Evolutionary conservation across 2,113 vertebrate genomes (phyloP).

Genomic region (Rhabdomys dilectus): DNA sequence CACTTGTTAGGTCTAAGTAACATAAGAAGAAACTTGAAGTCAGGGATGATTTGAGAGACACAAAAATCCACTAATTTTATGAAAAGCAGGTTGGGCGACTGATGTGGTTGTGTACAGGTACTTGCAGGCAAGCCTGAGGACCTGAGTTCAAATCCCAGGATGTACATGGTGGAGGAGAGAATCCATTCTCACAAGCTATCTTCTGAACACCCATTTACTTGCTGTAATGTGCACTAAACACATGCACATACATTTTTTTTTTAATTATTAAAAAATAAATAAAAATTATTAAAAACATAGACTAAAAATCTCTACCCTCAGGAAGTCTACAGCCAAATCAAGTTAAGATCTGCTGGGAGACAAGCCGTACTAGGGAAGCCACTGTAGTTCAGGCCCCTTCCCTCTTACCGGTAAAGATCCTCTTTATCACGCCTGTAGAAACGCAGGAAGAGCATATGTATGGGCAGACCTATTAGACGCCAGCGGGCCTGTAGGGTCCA

Average conservation of each 20-base stretch:
- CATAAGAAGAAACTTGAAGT: conserved; percentile 3
- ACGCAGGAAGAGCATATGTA: conserved; percentile 88
- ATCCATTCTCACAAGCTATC: no score
- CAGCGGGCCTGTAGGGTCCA: conserved; percentile 92
- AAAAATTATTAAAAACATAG: neutral
- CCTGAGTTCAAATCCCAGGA: neutral
- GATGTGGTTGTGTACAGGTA: neutral
- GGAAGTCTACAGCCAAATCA: neutral
- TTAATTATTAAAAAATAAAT: no score
- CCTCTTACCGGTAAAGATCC: conserved; percentile 89
- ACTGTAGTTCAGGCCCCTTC: no score
- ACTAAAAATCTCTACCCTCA: neutral
- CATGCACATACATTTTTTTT: neutral
- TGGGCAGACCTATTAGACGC: conserved; percentile 91
- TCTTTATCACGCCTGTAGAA: conserved; percentile 92
- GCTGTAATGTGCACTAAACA: neutral
- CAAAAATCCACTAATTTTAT: neutral
- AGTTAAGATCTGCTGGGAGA: neutral
- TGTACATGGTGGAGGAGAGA: neutral
- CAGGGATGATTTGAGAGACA: neutral
- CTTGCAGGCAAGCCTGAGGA: no score
- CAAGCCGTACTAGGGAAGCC: neutral
- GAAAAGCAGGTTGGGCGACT: no score
- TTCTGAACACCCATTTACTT: no score
- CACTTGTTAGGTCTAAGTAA: neutral